phyloP scores from a whole-genome alignment of 2,113 vertebrate genomes.

The Hystrix brachyura region DNA sequence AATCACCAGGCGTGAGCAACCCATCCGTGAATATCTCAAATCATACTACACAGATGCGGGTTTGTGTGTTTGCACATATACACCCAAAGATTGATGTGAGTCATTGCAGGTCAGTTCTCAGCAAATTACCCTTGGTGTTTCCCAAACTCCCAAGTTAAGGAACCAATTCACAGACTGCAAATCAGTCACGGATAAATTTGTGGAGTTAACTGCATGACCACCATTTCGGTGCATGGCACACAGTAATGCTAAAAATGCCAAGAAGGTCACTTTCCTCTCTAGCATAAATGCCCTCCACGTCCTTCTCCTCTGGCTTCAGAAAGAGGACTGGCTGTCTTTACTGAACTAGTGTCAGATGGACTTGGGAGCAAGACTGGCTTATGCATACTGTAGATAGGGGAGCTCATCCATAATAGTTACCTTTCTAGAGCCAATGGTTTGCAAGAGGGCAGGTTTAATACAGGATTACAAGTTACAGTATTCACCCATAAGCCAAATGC shows the following conservation, averaged over 20 bases:
- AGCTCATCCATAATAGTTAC: not conserved
- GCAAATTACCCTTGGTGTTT: not conserved
- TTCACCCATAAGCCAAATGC: too few species aligned
- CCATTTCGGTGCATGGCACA: not conserved
- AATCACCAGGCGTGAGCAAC: not conserved
- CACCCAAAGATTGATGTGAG: not conserved
- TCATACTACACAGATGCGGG: not conserved
- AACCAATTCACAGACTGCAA: not conserved
- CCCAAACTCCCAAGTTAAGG: not conserved
- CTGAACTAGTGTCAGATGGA: not conserved
- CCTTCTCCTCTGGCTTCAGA: not conserved
- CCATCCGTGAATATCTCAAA: not conserved
- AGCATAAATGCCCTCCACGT: not conserved
- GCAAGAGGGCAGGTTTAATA: too few species aligned
- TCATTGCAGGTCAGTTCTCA: not conserved
- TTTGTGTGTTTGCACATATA: too few species aligned
- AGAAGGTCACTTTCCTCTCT: not conserved
- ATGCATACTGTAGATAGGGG: not conserved
- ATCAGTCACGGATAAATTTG: not conserved
- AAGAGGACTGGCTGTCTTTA: not conserved
- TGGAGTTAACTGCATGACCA: not conserved
- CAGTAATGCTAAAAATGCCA: not conserved
- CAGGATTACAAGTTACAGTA: too few species aligned
- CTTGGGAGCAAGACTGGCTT: not conserved
- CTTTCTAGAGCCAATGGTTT: too few species aligned